Evolutionary conservation across 2,113 vertebrate genomes (phyloP), one percentile per base, ranked within the genome.

Genomic region (Dasyprocta punctata): DNA sequence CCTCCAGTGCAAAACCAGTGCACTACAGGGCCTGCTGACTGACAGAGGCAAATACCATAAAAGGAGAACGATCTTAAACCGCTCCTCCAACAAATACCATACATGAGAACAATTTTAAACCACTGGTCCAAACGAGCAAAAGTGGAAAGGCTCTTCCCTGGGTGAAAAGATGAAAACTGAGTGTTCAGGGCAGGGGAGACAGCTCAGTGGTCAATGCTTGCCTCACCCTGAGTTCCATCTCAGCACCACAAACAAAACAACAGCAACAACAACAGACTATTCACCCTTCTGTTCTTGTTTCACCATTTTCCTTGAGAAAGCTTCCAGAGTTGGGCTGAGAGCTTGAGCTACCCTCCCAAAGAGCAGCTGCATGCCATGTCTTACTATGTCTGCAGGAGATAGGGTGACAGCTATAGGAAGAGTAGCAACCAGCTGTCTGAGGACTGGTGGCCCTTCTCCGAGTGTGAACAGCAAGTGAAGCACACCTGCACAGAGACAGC

Each of bases 351-450:
- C 65, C 61, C 38, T 5, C 1, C 19, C 41, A 38, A 38, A 16
- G 7, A 33, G 7, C 36, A 30, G 56, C 44, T 36, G 2, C 11
- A 19, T 4, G 17, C 52, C 67, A 1, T 47, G 17, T 17, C 41
- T 49, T 61, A 20, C 52, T 3, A 2, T 14, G 41, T 54, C 41
- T 3, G 9, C 0, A 41, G 54, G 61, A 14, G 8, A 5, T 0
- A 17, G n/a, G 54, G 44, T 26, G 33, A 56, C 38, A 47, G 80
- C 77, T 77, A 4, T 17, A 0, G 33, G 3, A 26, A 52, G 22
- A 75, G 33, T 26, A 58, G 67, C 4, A 56, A 33, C 63, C 49
- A 54, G n/a, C n/a, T 38, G 33, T 69, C 17, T 10, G 41, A n/a
- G 33, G n/a, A 16, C 16, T 11, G 26, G 69, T 19, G 5, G 2